A percentile compares a stretch with the other conserved stretches of the same genome.
These are phyloP conservation scores for Lethrus apterus DNA, from an alignment of 1,140 invertebrate species.

Conservation along the genomic window DNA sequence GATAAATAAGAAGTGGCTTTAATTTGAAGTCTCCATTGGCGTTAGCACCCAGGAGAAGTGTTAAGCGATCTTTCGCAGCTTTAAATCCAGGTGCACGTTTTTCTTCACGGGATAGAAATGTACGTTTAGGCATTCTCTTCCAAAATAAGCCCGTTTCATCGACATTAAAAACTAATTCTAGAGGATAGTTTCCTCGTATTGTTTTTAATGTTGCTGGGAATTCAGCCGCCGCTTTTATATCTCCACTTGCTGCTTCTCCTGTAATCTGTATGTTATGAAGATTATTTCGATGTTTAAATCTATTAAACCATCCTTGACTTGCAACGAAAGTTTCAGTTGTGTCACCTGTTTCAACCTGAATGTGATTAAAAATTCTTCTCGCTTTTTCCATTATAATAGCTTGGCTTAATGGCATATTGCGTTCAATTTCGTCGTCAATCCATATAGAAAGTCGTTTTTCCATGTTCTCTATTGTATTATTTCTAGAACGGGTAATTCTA, in stretches of 20 bases:
- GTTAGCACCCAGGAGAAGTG: constrained; percentile 40
- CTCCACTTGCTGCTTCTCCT: background rate
- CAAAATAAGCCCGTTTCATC: constrained; percentile 43
- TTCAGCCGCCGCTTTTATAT: background rate
- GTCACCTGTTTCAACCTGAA: background rate
- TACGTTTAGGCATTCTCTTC: constrained; percentile 43
- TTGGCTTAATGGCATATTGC: constrained; percentile 4
- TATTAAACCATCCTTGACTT: constrained; percentile 1
- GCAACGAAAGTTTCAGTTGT: constrained; percentile 1
- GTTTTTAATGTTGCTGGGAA: background rate
- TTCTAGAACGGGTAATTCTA: constrained; percentile 18
- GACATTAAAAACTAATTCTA: constrained; percentile 41
- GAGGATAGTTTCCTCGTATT: constrained; percentile 28
- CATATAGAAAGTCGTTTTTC: constrained; percentile 3
- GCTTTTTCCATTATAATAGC: constrained; percentile 1
- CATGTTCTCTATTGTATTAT: constrained; percentile 9
- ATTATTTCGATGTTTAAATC: constrained; percentile 1
- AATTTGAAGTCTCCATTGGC: constrained; percentile 40
- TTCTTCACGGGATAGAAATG: constrained; percentile 38
- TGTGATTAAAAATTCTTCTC: background rate
- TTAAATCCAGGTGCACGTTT: constrained; percentile 40
- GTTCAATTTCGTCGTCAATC: constrained; percentile 1
- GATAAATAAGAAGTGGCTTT: constrained; percentile 42
- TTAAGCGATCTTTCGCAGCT: constrained; percentile 42
- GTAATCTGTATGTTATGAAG: background rate